These are phyloP conservation scores for Holothuria leucospilota DNA, from an alignment of 53 echinoderm and acorn worm species.

Conservation along the genomic window DNA sequence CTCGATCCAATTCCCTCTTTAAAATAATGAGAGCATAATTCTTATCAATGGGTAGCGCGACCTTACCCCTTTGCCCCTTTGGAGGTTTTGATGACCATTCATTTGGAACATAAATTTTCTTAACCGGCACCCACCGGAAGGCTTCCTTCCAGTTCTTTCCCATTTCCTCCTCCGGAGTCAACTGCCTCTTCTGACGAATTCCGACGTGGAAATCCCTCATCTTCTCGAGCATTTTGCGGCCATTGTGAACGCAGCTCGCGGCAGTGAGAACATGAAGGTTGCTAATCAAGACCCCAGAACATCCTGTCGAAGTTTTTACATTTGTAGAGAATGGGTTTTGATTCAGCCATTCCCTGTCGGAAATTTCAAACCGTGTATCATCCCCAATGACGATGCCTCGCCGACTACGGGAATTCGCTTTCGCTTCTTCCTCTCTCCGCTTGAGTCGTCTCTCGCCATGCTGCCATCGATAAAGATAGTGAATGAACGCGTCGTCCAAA, in stretches of 20 bases:
- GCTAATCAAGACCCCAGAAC: conserved; percentile 79
- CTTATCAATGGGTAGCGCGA: conserved; percentile 70
- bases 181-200: conserved; percentile 68
- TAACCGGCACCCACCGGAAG: conserved; percentile 83
- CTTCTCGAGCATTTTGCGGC: conserved; percentile 57
- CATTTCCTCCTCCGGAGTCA: conserved; percentile 63
- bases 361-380: conserved; percentile 76
- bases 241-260: conserved; percentile 90
- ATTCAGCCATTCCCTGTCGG: conserved; percentile 65
- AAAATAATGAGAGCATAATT: conserved; percentile 86
- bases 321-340: conserved; percentile 74
- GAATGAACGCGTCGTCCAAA: conserved; percentile 61
- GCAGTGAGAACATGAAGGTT: conserved; percentile 83
- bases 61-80: conserved; percentile 8
- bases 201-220: conserved; percentile 68
- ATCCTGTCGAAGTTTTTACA: conserved; percentile 79
- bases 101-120: conserved; percentile 76
- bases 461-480: conserved; percentile 72
- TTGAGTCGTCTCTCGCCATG: conserved; percentile 42
- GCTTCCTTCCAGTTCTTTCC: conserved; percentile 57
- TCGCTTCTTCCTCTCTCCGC: conserved; percentile 14
- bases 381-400: conserved; percentile 64
- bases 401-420: conserved; percentile 30
- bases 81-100: conserved; percentile 71
- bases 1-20: conserved; percentile 72